phyloP scores from a whole-genome alignment of 2,888 invertebrate genomes.

The Erebia epiphron region DNA sequence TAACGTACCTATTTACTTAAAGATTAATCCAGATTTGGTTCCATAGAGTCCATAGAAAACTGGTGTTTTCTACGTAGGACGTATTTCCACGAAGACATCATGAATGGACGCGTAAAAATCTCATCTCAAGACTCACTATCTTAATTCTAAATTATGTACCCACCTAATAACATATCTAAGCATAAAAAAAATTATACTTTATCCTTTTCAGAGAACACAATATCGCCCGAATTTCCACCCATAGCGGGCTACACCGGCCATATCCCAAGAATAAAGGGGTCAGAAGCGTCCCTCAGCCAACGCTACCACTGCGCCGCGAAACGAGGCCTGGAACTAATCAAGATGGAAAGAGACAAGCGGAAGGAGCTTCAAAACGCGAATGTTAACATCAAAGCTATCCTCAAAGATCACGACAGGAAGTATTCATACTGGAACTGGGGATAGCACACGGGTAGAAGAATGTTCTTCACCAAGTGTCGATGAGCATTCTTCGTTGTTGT shows the following conservation, averaged over 20 bases:
- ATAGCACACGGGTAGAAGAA: slow-evolving; percentile 82
- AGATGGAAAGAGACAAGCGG: slow-evolving; percentile 80
- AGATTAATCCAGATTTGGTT: too few relatives aligned
- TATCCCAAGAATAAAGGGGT: slow-evolving; percentile 86
- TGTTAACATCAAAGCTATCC: slow-evolving; percentile 63
- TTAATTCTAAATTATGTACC: too few relatives aligned
- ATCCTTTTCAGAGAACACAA: slow-evolving; percentile 80
- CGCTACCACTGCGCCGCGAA: slow-evolving; percentile 86
- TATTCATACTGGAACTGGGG: slow-evolving; percentile 79
- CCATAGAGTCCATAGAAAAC: too few relatives aligned
- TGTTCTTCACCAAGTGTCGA: slow-evolving; percentile 76
- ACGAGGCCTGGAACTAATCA: slow-evolving; percentile 83
- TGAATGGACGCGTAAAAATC: too few relatives aligned
- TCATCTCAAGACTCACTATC: too few relatives aligned
- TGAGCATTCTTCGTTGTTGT: slow-evolving; percentile 67
- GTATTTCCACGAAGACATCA: too few relatives aligned
- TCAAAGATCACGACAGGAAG: slow-evolving; percentile 70
- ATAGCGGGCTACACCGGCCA: slow-evolving; percentile 89
- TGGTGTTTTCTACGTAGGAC: too few relatives aligned
- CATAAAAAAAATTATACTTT: neutral
- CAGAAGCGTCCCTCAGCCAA: slow-evolving; percentile 86
- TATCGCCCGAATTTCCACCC: slow-evolving; percentile 86
- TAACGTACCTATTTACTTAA: too few relatives aligned
- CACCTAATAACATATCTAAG: too few relatives aligned
- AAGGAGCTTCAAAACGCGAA: slow-evolving; percentile 69